These are phyloP conservation scores for Sprattus sprattus DNA, from an alignment of 2,113 vertebrate species.

Conservation along the genomic window DNA sequence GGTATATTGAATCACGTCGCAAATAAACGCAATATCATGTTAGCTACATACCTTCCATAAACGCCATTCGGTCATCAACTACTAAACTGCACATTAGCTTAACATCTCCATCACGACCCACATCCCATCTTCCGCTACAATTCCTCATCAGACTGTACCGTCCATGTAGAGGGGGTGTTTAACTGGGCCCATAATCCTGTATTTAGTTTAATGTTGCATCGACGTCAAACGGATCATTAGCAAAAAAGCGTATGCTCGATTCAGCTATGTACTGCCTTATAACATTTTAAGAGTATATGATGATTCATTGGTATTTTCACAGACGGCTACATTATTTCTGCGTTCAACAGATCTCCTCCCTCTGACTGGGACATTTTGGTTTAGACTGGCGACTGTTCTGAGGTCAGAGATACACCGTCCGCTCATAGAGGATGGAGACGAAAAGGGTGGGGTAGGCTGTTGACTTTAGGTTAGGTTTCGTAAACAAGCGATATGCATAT, in stretches of 20 bases:
- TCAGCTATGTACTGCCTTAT: not conserved
- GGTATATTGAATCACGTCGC: not conserved
- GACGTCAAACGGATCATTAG: not conserved
- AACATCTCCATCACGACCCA: not conserved
- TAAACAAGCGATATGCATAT: not conserved
- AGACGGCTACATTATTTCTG: not conserved
- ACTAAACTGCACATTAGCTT: not conserved
- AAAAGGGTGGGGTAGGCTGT: not conserved
- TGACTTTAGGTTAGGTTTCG: not conserved
- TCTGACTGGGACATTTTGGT: not conserved
- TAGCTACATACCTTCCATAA: not conserved
- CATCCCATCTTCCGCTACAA: slow-evolving; percentile 15
- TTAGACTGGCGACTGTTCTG: slow-evolving; percentile 6
- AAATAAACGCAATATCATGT: not conserved
- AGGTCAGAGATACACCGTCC: not conserved
- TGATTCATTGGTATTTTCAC: not conserved
- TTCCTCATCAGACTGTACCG: slow-evolving; percentile 7
- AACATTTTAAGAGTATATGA: not conserved
- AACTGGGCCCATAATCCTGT: not conserved
- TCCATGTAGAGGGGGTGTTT: not conserved
- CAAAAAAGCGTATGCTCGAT: not conserved
- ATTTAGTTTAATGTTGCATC: not conserved
- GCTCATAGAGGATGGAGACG: not conserved
- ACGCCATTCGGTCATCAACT: not conserved
- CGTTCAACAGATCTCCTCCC: not conserved